phyloP scores from a whole-genome alignment of 2,113 vertebrate genomes.

The Proteles cristata region DNA sequence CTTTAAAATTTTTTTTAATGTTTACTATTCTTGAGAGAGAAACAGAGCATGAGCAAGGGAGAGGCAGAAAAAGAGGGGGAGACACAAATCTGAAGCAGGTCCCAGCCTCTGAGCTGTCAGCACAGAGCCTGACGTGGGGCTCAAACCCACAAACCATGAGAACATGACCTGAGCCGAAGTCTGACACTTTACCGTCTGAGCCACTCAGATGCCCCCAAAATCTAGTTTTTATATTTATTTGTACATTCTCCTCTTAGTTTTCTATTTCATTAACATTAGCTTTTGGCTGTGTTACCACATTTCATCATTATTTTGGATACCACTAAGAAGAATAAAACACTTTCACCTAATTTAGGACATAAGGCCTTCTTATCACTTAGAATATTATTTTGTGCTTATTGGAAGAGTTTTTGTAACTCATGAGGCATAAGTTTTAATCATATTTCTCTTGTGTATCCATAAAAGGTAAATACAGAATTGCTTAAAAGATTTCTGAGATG shows the following conservation, averaged over 20 bases:
- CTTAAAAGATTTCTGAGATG: background rate
- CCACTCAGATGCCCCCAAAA: background rate
- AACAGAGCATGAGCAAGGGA: no score
- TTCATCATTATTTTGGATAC: constrained; percentile 40
- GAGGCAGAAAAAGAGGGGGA: no score
- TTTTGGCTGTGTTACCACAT: constrained; percentile 20
- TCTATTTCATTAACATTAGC: constrained; percentile 42
- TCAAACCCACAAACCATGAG: no score
- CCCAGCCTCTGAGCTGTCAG: no score
- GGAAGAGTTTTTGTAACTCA: background rate
- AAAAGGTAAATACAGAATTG: constrained; percentile 35
- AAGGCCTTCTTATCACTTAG: constrained; percentile 23
- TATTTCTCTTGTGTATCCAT: background rate
- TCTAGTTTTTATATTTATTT: background rate
- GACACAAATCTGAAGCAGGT: no score
- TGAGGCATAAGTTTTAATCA: background rate
- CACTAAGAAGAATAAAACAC: constrained; percentile 50
- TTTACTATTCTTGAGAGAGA: no score
- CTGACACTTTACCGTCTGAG: no score
- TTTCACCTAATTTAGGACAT: constrained; percentile 22
- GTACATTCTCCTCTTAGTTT: background rate
- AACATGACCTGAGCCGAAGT: no score
- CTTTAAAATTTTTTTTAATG: background rate
- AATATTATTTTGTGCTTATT: constrained; percentile 26
- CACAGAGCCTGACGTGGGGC: no score